These are phyloP conservation scores for Tachuris rubrigastra DNA, from an alignment of 2,113 vertebrate genomes.

Conservation along the genomic window DNA sequence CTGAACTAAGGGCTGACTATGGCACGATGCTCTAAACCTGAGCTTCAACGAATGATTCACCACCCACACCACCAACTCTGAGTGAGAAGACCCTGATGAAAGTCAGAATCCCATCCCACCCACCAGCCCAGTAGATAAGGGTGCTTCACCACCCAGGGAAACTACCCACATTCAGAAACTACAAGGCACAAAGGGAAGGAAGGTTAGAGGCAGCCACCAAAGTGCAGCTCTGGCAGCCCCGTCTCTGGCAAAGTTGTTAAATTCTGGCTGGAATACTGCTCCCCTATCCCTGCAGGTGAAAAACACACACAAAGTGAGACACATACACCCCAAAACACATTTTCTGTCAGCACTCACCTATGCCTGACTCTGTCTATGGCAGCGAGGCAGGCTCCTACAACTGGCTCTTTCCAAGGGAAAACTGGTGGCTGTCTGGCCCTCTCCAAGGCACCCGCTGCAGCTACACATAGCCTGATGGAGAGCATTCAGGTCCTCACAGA, in stretches of 20 bases:
- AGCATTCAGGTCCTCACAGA: not conserved
- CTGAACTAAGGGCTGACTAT: not conserved
- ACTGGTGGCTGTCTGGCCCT: not conserved
- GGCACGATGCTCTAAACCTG: not conserved
- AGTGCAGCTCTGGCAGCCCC: rapidly evolving
- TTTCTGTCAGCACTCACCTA: not conserved
- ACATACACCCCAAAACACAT: not conserved
- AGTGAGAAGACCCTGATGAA: not conserved
- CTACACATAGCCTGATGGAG: not conserved
- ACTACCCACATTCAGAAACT: not conserved
- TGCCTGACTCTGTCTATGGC: not conserved
- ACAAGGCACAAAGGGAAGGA: not conserved
- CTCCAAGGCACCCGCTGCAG: not conserved
- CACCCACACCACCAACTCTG: not conserved
- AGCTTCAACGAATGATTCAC: not conserved
- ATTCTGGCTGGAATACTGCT: not conserved
- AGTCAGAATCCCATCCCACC: not conserved
- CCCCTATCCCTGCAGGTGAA: not conserved
- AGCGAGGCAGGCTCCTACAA: not conserved
- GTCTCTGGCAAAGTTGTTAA: not conserved
- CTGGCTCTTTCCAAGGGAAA: not conserved
- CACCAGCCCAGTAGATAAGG: not conserved
- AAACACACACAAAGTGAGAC: not conserved
- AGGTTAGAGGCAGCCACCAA: not conserved
- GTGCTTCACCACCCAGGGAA: not conserved